Evolutionary conservation across 2,797 vertebrate genomes (phyloP).

Genomic region (Oryzias sinensis): DNA sequence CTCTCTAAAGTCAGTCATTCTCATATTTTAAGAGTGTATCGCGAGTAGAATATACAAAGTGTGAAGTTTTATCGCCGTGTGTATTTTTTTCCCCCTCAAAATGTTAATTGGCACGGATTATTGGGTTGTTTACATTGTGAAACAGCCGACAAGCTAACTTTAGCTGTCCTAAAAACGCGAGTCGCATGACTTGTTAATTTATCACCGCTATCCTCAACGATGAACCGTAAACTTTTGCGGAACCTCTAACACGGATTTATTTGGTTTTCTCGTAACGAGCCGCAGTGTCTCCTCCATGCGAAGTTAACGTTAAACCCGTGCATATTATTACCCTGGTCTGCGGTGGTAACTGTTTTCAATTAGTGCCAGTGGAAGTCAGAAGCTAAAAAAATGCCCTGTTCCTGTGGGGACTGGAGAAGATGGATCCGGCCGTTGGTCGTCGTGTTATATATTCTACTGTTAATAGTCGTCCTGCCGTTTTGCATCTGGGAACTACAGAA

Average conservation of each 20-base stretch:
- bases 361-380: too few relatives aligned
- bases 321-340: constrained; percentile 6
- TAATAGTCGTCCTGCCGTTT: constrained; percentile 87
- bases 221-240: not conserved
- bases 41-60: fast-evolving
- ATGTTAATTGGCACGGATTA: not conserved
- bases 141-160: constrained; percentile 59
- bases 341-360: not conserved
- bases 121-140: constrained; percentile 69
- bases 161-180: constrained; percentile 34
- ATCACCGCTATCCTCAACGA: not conserved
- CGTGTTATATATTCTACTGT: constrained; percentile 84
- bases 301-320: constrained; percentile 26
- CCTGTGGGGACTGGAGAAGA: constrained; percentile 92
- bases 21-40: fast-evolving
- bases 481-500: constrained; percentile 93
- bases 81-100: too few relatives aligned
- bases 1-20: not conserved
- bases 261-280: not conserved
- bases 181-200: constrained; percentile 46
- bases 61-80: not conserved
- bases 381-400: constrained; percentile 84
- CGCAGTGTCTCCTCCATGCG: constrained; percentile 10
- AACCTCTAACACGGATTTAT: not conserved
- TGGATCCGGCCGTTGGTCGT: constrained; percentile 94